A percentile compares a stretch with the other conserved stretches of the same genome.
These are phyloP conservation scores for Stichopus chloronotus DNA, from an alignment of 35 echinoderm and acorn worm species.

Conservation along the genomic window DNA sequence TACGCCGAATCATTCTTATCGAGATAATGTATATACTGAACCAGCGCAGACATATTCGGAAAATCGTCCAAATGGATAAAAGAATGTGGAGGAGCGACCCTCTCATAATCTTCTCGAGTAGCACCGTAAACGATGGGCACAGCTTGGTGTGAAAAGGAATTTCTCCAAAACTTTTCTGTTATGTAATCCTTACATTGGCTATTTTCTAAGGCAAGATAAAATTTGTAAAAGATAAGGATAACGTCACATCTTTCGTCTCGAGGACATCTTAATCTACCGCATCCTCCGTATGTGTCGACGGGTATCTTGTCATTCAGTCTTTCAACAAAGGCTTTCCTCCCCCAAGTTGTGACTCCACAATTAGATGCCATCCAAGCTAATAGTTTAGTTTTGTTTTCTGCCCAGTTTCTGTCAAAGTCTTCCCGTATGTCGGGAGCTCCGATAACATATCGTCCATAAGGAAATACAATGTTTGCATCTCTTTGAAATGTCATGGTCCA, in stretches of 20 bases:
- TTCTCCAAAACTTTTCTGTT: conserved; percentile 72
- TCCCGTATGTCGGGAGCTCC: background rate
- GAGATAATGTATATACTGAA: conserved; percentile 62
- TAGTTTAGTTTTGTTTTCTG: conserved; percentile 30
- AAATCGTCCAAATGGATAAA: conserved; percentile 78
- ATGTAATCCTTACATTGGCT: conserved; percentile 68
- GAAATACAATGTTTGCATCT: conserved; percentile 20
- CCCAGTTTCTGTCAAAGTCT: conserved; percentile 25
- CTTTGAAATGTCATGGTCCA: conserved; percentile 6
- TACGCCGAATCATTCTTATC: conserved; percentile 62
- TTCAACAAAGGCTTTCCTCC: background rate
- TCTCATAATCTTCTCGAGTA: conserved; percentile 45
- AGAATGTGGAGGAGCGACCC: conserved; percentile 57
- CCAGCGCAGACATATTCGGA: conserved; percentile 43
- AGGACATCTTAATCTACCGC: conserved; percentile 36
- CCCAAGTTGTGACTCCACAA: conserved; percentile 1
- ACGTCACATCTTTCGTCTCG: conserved; percentile 51
- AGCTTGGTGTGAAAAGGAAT: conserved; percentile 50
- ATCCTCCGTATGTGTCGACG: conserved; percentile 40
- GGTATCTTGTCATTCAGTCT: background rate
- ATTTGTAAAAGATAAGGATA: conserved; percentile 63
- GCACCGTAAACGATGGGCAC: conserved; percentile 74
- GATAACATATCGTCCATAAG: conserved; percentile 29
- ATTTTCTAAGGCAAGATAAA: conserved; percentile 67
- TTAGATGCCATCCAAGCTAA: conserved; percentile 54